Conservation (phyloP, 30 jellyfish, hydroid and myxozoan species). For the Clytia hemisphaerica region DNA sequence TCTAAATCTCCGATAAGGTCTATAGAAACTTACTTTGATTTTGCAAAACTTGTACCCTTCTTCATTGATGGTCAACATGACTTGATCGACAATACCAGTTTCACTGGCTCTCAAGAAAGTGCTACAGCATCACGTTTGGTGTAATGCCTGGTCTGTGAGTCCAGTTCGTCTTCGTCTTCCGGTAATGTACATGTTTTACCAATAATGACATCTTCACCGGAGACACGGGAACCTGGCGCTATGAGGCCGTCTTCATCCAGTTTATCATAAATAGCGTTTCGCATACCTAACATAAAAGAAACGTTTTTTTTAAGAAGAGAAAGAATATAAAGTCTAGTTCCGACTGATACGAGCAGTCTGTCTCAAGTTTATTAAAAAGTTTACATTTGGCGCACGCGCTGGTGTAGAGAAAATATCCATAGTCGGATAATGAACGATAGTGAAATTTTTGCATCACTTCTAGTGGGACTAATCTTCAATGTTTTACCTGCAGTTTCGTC, state of each 20-base stretch:
- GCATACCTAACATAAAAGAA: slow-evolving; percentile 52
- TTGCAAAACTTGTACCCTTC: slow-evolving; percentile 95
- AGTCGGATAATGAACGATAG: no score
- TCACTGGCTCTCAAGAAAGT: slow-evolving; percentile 97
- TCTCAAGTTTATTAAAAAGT: no score
- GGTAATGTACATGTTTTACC: slow-evolving; percentile 96
- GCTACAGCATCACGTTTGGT: slow-evolving; percentile 92
- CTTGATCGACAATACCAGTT: slow-evolving; percentile 99
- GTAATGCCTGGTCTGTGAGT: slow-evolving; percentile 60
- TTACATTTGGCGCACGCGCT: no score
- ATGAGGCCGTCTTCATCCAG: slow-evolving; percentile 98
- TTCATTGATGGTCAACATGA: slow-evolving; percentile 90
- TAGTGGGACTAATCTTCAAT: no score
- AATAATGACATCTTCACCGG: slow-evolving; percentile 99
- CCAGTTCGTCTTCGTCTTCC: slow-evolving; percentile 95
- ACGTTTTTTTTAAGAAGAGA: no score
- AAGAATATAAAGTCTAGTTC: no score
- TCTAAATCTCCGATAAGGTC: no score
- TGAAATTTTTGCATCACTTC: no score
- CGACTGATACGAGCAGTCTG: no score
- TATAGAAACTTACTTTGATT: slow-evolving; percentile 55
- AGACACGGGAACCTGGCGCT: slow-evolving; percentile 98
- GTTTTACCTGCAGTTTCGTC: slow-evolving; percentile 52
- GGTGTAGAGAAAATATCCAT: no score
- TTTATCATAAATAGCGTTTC: slow-evolving; percentile 92